These are phyloP conservation scores for Corythoichthys intestinalis DNA, from an alignment of 2,113 vertebrate species.

Conservation along the genomic window DNA sequence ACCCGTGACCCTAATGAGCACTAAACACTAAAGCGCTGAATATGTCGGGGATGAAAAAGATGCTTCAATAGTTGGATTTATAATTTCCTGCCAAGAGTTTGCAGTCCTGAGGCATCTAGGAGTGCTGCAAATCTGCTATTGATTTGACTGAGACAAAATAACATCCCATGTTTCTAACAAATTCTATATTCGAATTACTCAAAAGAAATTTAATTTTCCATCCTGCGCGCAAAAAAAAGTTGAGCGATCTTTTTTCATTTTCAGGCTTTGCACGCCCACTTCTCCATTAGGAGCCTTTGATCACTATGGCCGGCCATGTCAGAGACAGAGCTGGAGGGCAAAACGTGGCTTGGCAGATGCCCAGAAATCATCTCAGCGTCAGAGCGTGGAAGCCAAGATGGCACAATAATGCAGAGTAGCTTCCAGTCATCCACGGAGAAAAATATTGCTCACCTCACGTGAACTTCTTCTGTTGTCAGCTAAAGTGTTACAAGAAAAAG, in stretches of 20 bases:
- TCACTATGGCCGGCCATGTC: constrained; percentile 32
- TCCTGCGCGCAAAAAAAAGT: constrained; percentile 19
- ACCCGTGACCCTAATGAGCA: no score
- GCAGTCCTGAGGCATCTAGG: not conserved
- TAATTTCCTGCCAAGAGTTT: not conserved
- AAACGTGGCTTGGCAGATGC: constrained; percentile 42
- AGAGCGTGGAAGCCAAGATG: constrained; percentile 56
- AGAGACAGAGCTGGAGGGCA: constrained; percentile 35
- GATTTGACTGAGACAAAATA: not conserved
- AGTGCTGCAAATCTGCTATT: not conserved
- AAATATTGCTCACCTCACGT: constrained; percentile 54
- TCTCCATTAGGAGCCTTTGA: constrained; percentile 53
- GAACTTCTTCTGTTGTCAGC: constrained; percentile 50
- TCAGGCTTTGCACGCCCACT: constrained; percentile 15
- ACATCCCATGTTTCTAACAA: constrained; percentile 6
- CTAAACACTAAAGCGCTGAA: no score
- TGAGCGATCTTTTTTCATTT: constrained; percentile 18
- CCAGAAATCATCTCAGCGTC: constrained; percentile 60
- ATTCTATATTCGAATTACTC: constrained; percentile 3
- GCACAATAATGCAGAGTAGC: constrained; percentile 54
- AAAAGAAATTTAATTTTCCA: constrained; percentile 24
- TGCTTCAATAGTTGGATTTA: not conserved
- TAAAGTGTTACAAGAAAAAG: not conserved
- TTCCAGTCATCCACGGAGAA: constrained; percentile 60
- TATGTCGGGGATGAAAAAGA: not conserved